phyloP scores from a whole-genome alignment of 2,113 vertebrate species.

The Petrocephalus microphthalmus region DNA sequence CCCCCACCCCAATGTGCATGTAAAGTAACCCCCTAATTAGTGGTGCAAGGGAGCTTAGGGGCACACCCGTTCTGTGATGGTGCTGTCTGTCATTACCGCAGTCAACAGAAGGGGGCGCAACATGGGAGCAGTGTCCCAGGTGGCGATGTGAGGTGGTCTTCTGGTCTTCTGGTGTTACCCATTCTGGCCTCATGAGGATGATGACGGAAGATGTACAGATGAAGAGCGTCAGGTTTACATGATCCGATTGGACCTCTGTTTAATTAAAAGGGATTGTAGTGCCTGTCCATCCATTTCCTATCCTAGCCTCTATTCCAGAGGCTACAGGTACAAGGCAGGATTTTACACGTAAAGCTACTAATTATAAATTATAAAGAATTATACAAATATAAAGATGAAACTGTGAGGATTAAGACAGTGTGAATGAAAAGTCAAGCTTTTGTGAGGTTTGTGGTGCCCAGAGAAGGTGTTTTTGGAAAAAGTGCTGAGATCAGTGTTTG shows the following conservation, averaged over 20 bases:
- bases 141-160: not conserved
- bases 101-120: not conserved
- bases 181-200: not conserved
- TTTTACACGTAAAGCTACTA: not conserved
- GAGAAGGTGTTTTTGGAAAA: not conserved
- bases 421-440: not conserved
- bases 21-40: not conserved
- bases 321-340: not conserved
- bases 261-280: not conserved
- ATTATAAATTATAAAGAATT: not conserved
- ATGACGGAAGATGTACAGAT: not conserved
- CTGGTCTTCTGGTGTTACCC: not conserved
- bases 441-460: not conserved
- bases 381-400: not conserved
- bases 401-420: not conserved
- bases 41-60: not conserved
- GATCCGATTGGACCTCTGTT: not conserved
- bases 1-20: not conserved
- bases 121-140: not conserved
- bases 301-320: not conserved
- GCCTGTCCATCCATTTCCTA: not conserved
- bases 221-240: not conserved
- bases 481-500: not conserved
- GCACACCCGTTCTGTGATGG: not conserved
- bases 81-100: not conserved